These are phyloP conservation scores for Drosophila dunni DNA, from an alignment of 1,140 invertebrate genomes.

Conservation along the genomic window DNA sequence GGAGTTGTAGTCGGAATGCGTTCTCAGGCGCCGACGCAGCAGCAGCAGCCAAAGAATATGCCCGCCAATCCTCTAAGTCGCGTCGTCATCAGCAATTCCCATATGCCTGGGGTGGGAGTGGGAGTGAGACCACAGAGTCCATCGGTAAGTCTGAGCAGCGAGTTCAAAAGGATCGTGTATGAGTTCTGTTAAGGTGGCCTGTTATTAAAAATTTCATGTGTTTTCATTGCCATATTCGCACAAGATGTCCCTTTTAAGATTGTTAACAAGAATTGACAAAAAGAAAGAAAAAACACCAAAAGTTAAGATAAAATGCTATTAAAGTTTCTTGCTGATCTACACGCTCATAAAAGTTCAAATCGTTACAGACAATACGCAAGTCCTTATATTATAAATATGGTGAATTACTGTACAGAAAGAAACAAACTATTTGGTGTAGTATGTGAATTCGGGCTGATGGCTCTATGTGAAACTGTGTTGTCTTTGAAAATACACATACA, in stretches of 20 bases:
- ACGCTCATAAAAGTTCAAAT: no score
- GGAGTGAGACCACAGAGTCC: conserved; percentile 91
- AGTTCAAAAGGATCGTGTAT: not conserved
- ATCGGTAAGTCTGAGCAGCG: conserved; percentile 87
- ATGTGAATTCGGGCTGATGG: no score
- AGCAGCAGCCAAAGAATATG: conserved; percentile 90
- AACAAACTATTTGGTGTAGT: no score
- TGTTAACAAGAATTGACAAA: no score
- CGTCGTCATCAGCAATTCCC: conserved; percentile 91
- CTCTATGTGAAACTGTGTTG: no score
- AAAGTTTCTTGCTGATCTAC: no score
- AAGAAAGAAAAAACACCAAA: no score
- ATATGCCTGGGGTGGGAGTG: conserved; percentile 92
- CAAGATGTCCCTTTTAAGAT: conserved; percentile 18
- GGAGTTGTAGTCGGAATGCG: conserved; percentile 95
- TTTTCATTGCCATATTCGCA: no score
- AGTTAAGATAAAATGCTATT: no score
- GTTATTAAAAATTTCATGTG: conserved; percentile 16
- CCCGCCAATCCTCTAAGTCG: conserved; percentile 89
- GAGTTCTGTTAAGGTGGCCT: conserved; percentile 62
- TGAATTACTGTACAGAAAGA: no score
- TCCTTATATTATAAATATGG: no score
- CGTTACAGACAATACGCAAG: no score
- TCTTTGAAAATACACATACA: not conserved
- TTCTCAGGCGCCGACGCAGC: conserved; percentile 87